Conservation (phyloP, 2,797 vertebrate species). For the Coreius guichenoti region DNA sequence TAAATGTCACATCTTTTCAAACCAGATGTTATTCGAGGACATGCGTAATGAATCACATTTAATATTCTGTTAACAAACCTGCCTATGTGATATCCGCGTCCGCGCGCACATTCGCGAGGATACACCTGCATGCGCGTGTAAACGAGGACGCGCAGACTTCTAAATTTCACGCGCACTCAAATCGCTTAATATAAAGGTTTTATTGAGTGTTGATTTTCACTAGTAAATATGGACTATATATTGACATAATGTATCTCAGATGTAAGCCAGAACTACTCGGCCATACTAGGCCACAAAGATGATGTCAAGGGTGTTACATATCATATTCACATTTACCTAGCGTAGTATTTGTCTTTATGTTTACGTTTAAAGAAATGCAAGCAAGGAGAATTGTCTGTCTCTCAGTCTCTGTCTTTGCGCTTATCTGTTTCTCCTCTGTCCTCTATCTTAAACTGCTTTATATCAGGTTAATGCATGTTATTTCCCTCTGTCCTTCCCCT, state of each 20-base stretch:
- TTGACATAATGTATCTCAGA: neutral
- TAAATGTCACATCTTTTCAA: neutral
- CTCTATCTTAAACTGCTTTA: slow-evolving; percentile 58
- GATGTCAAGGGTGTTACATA: slow-evolving; percentile 17
- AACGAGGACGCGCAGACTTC: slow-evolving; percentile 38
- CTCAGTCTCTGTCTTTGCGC: slow-evolving; percentile 56
- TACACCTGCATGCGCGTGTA: slow-evolving; percentile 42
- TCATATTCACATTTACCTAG: neutral
- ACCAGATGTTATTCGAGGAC: neutral
- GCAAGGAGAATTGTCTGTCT: slow-evolving; percentile 59
- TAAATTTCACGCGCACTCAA: slow-evolving; percentile 26
- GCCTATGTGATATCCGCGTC: slow-evolving; percentile 1
- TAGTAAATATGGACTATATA: neutral
- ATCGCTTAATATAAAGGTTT: slow-evolving; percentile 2
- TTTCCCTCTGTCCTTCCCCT: slow-evolving; percentile 64
- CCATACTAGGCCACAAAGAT: slow-evolving; percentile 11
- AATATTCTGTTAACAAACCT: slow-evolving; percentile 31
- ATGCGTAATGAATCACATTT: neutral
- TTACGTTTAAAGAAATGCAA: slow-evolving; percentile 22
- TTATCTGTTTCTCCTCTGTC: slow-evolving; percentile 55
- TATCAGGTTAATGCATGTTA: slow-evolving; percentile 77
- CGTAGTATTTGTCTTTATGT: neutral
- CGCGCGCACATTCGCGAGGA: neutral
- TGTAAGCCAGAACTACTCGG: neutral
- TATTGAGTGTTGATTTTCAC: neutral